Percentiles rank a stretch among this genome's conserved stretches.
Conservation (phyloP, 1,140 invertebrate species). For the Plectrocnemia conspersa region DNA sequence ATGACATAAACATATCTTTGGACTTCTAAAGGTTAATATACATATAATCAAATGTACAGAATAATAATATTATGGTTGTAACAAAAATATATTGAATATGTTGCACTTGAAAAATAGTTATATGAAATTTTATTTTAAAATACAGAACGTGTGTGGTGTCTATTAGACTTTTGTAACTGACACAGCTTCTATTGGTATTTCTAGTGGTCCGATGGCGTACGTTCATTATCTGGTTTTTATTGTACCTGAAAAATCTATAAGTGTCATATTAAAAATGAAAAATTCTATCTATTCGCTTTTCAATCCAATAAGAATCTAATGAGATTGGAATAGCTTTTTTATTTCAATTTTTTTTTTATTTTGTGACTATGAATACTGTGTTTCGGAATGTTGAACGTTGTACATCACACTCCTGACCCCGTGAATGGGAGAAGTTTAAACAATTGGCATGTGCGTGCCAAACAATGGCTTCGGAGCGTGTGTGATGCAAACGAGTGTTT, state of each 20-base stretch:
- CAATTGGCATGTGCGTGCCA: slow-evolving; percentile 1
- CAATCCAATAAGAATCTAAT: neutral
- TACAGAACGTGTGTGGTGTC: neutral
- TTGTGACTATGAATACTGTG: no score
- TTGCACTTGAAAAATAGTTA: no score
- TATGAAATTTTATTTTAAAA: no score
- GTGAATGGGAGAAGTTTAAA: no score
- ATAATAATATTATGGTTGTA: no score
- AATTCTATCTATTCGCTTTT: neutral
- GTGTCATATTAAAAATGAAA: neutral
- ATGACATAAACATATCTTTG: no score
- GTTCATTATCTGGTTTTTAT: slow-evolving; percentile 34
- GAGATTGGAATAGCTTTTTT: no score
- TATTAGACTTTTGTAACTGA: slow-evolving; percentile 6
- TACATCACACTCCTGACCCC: neutral
- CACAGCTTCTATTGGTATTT: slow-evolving; percentile 14
- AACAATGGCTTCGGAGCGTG: slow-evolving; percentile 5
- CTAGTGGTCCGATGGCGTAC: slow-evolving; percentile 12
- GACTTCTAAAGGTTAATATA: no score
- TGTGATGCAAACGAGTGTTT: slow-evolving; percentile 18
- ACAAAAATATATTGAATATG: no score
- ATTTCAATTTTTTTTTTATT: no score
- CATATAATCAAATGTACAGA: no score
- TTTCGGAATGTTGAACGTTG: no score
- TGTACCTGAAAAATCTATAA: slow-evolving; percentile 30